phyloP scores from a whole-genome alignment of 2,797 vertebrate genomes.

The Sebastes reedi region DNA sequence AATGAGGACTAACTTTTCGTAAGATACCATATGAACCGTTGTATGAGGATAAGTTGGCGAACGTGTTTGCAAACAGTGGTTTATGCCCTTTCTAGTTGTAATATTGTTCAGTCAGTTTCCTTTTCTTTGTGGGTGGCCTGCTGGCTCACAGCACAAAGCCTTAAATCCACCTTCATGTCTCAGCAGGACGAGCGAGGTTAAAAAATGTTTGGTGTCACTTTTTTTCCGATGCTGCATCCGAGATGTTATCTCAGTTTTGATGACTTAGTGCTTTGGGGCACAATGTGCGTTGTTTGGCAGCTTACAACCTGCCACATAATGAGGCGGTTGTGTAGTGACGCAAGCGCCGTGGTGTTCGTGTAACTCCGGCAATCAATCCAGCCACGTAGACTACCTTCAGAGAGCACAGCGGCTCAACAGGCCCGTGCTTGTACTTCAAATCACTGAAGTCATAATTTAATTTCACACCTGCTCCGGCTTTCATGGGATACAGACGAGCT shows the following conservation, averaged over 20 bases:
- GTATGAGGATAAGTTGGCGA: background rate
- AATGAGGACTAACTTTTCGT: too few relatives aligned
- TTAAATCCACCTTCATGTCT: background rate
- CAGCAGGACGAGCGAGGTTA: background rate
- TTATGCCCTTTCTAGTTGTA: too few relatives aligned
- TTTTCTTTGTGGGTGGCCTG: too few relatives aligned
- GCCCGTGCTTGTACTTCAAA: conserved; percentile 29
- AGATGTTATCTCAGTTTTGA: background rate
- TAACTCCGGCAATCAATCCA: conserved; percentile 9
- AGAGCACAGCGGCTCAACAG: conserved; percentile 6
- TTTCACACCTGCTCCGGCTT: conserved; percentile 54
- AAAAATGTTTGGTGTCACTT: background rate
- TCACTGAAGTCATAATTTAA: conserved; percentile 45
- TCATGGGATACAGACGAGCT: conserved; percentile 17
- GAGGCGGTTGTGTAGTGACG: background rate
- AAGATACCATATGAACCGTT: too few relatives aligned
- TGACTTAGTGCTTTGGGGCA: background rate
- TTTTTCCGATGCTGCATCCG: too few relatives aligned
- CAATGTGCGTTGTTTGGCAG: background rate
- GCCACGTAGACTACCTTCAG: background rate
- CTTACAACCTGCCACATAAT: background rate
- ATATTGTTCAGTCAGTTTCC: too few relatives aligned
- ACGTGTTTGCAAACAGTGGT: background rate
- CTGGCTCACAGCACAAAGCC: background rate
- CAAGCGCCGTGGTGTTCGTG: background rate